These are phyloP conservation scores for Heterochromis multidens DNA, from an alignment of 2,113 vertebrate species.

Conservation along the genomic window DNA sequence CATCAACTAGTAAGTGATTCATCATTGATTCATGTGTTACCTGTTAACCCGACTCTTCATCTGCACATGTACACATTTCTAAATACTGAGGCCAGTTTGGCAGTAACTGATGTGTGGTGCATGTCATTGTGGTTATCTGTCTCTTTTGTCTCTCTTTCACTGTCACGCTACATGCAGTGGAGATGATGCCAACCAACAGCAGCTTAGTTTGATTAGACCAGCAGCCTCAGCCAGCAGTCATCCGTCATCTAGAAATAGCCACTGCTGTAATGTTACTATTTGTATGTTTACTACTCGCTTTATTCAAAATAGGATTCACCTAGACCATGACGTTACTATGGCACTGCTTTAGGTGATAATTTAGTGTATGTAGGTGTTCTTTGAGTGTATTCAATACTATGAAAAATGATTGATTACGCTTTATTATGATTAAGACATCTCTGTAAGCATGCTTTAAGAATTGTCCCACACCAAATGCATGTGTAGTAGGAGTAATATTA, in stretches of 20 bases:
- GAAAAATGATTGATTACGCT: not conserved
- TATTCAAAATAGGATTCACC: not conserved
- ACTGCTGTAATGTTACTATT: slow-evolving; percentile 13
- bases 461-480: not conserved
- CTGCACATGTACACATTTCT: not conserved
- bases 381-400: not conserved
- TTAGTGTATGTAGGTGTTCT: not conserved
- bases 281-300: not conserved
- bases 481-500: not conserved
- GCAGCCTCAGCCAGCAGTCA: slow-evolving; percentile 12
- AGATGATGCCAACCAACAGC: slow-evolving; percentile 34
- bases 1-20: not conserved
- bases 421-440: not conserved
- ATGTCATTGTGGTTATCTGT: not conserved
- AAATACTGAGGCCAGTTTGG: not conserved
- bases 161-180: not conserved
- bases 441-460: not conserved
- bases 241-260: slow-evolving; percentile 23
- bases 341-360: not conserved
- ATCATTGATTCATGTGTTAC: not conserved
- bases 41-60: not conserved
- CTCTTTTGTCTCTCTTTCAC: not conserved
- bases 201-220: not conserved
- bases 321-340: not conserved
- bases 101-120: not conserved